These are phyloP conservation scores for Epinephelus awoara DNA, from an alignment of 2,797 vertebrate genomes.

Conservation along the genomic window DNA sequence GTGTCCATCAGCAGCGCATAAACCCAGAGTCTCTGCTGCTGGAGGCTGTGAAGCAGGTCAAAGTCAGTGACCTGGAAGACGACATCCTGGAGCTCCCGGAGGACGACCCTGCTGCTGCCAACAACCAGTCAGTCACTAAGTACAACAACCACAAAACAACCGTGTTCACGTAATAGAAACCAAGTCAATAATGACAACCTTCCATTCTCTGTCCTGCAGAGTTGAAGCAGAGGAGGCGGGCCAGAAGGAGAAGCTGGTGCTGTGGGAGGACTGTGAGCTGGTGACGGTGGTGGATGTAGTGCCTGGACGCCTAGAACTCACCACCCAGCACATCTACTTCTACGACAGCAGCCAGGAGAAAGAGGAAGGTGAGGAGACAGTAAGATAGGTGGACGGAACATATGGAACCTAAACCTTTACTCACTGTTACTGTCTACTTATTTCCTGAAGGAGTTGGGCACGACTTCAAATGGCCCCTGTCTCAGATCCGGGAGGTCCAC, in stretches of 20 bases:
- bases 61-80: slow-evolving; percentile 95
- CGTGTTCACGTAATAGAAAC: accelerated
- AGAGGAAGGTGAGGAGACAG: slow-evolving; percentile 90
- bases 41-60: slow-evolving; percentile 97
- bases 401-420: neutral
- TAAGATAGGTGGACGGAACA: neutral
- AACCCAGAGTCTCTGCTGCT: slow-evolving; percentile 92
- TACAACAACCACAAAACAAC: neutral
- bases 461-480: slow-evolving; percentile 97
- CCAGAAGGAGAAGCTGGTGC: slow-evolving; percentile 95
- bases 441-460: slow-evolving; percentile 89
- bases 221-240: slow-evolving; percentile 91
- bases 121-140: slow-evolving; percentile 81
- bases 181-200: neutral
- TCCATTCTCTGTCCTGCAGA: slow-evolving; percentile 50
- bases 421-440: neutral
- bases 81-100: slow-evolving; percentile 95
- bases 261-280: slow-evolving; percentile 96
- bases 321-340: slow-evolving; percentile 97
- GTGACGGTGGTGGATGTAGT: slow-evolving; percentile 94
- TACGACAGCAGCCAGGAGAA: slow-evolving; percentile 95
- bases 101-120: slow-evolving; percentile 87
- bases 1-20: slow-evolving; percentile 89
- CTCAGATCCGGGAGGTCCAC: slow-evolving; percentile 95
- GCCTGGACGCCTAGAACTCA: slow-evolving; percentile 94